Evolutionary conservation across 1,140 invertebrate species (phyloP).

Genomic region (Macrostomum lignano): DNA sequence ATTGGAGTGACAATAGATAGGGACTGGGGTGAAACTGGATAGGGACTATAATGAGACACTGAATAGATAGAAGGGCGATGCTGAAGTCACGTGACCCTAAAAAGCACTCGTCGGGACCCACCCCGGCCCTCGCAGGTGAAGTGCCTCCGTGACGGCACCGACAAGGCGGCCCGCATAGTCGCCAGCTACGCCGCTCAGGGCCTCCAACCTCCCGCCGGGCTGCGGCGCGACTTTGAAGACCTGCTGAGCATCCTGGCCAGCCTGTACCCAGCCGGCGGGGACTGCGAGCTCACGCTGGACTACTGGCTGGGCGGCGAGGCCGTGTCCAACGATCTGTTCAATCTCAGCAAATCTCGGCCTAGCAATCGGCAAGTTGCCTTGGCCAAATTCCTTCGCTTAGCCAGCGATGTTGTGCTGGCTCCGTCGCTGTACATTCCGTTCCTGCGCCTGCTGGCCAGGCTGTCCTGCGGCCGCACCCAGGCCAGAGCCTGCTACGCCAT

Average conservation of each 20-base stretch:
- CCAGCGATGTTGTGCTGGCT: slow-evolving; percentile 56
- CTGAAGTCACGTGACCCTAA: no score
- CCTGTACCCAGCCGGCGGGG: no score
- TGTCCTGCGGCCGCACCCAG: slow-evolving; percentile 41
- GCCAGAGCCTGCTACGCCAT: slow-evolving; percentile 55
- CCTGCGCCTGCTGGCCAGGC: slow-evolving; percentile 49
- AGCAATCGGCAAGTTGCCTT: no score
- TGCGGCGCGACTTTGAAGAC: slow-evolving; percentile 52
- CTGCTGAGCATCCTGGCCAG: slow-evolving; percentile 44
- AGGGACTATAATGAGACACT: no score
- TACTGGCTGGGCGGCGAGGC: no score
- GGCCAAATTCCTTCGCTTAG: slow-evolving; percentile 63
- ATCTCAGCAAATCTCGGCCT: no score
- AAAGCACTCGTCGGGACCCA: no score
- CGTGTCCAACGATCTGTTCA: no score
- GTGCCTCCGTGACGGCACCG: slow-evolving; percentile 48
- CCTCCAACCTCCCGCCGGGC: slow-evolving; percentile 41
- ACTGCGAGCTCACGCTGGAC: no score
- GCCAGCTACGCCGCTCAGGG: slow-evolving; percentile 46
- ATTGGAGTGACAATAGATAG: no score
- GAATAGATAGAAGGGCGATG: no score
- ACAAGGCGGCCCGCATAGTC: slow-evolving; percentile 54
- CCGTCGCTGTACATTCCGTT: slow-evolving; percentile 55
- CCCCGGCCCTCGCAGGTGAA: slow-evolving; percentile 34
- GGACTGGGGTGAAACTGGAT: no score